Base-by-base conservation (phyloP, 2,888 invertebrate species). In the Drosophila anomalata region DNA sequence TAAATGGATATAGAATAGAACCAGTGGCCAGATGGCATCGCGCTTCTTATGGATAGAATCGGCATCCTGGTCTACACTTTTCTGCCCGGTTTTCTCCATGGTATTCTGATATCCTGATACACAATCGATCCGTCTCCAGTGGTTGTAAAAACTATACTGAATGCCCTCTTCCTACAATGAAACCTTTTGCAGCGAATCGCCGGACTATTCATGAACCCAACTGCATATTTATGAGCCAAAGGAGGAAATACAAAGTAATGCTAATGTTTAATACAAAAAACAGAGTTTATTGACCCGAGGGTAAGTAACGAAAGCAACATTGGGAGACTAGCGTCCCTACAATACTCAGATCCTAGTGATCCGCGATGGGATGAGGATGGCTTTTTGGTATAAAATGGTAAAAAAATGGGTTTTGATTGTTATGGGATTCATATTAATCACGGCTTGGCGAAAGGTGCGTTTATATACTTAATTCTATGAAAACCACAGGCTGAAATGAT, bases 1-100 rank as follows among this genome's bases (percentile, higher is more conserved):
- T 4, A 96, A 90, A 90, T 97, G 95, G 63, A 96, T 94, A 88
- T 95, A 95, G 90, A 95, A 94, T 0, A 96, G 92, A 0, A 96
- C 95, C 14, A 93, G 92, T 0, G 94, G 93, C 96, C 96, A 97
- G 84, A 94, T 92, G 0, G 94, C 94, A 70, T 96, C 95, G 14
- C 94, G 92, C 74, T 93, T 93, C 41, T 78, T 78, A 29, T 55
- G 59, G 3, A 51, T n/a, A 6, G 39, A 47, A 3, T 39, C 53
- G 3, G 22, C 53, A 17, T 55, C 55, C 51, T 66, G 58, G 7
- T 5, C 36, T 14, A 0, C 3, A 9, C 39, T 11, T 36, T 67
- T 55, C 11, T 44, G 12, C 14, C 3, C 52, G 0, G 57, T 47
- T 41, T 44, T 26, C 42, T 33, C 33, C 55, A 55, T 59, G n/a